Conservation (phyloP, 2,113 vertebrate species). For the Hystrix cristata region DNA sequence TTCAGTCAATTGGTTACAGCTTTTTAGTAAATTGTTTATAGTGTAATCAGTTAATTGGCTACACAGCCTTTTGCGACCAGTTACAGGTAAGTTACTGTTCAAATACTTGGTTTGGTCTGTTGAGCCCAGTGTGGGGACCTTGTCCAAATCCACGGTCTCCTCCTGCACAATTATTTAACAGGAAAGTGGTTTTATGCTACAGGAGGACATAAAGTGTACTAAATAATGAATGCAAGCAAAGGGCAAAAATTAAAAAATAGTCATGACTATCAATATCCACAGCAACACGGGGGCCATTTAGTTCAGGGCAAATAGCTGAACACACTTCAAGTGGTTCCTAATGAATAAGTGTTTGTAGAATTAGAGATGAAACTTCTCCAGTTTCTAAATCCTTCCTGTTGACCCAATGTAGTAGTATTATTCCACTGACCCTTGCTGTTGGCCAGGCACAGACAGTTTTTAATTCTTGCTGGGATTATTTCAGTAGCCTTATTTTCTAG, state of each 20-base stretch:
- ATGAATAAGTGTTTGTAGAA: not conserved
- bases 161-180: not conserved
- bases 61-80: not conserved
- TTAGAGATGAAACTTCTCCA: not conserved
- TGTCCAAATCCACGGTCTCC: not conserved
- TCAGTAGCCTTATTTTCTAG: not conserved
- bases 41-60: not conserved
- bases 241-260: not conserved
- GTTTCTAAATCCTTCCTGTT: not conserved
- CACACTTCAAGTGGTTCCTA: not conserved
- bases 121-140: not conserved
- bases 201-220: not conserved
- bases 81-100: not conserved
- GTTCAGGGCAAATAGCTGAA: not conserved
- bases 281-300: not conserved
- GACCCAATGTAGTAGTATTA: too few species aligned
- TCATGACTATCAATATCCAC: not conserved
- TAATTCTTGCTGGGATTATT: not conserved
- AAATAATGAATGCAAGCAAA: not conserved
- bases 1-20: not conserved
- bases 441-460: not conserved
- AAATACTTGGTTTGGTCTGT: not conserved
- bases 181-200: not conserved
- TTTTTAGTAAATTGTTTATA: not conserved
- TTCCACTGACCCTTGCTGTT: not conserved